Evolutionary conservation across 2,888 invertebrate genomes (phyloP).

Genomic region (Clepsis dumicolana): DNA sequence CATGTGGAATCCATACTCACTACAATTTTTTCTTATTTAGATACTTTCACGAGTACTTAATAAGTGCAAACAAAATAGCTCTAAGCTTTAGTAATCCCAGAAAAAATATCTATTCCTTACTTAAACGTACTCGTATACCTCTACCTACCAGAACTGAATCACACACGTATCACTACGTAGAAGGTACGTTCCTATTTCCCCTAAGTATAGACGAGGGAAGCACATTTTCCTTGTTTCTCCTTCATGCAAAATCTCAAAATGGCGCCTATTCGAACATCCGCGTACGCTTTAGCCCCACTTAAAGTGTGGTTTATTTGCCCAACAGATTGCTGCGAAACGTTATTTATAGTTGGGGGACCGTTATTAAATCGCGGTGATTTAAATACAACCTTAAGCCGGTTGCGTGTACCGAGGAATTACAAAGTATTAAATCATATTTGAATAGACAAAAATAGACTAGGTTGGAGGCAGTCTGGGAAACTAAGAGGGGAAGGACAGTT

Average conservation of each 20-base stretch:
- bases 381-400: conserved; percentile 28
- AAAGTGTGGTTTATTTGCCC: conserved; percentile 69
- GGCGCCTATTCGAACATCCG: conserved; percentile 63
- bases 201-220: neutral
- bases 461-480: neutral
- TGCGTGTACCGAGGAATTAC: conserved; percentile 25
- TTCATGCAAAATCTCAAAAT: conserved; percentile 58
- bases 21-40: too few species aligned
- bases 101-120: too few species aligned
- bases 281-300: conserved; percentile 69
- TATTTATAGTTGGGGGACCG: conserved; percentile 66
- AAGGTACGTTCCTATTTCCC: neutral
- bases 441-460: conserved; percentile 2
- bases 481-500: neutral
- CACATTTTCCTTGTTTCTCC: conserved; percentile 50
- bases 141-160: neutral
- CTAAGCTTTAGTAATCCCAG: too few species aligned
- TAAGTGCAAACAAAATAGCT: too few species aligned
- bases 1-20: too few species aligned
- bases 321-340: conserved; percentile 62
- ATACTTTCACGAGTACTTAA: too few species aligned
- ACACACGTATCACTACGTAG: neutral
- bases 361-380: conserved; percentile 57
- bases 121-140: too few species aligned
- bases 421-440: conserved; percentile 17